Conservation (phyloP, 2,113 vertebrate genomes). For the Pangasianodon hypophthalmus region DNA sequence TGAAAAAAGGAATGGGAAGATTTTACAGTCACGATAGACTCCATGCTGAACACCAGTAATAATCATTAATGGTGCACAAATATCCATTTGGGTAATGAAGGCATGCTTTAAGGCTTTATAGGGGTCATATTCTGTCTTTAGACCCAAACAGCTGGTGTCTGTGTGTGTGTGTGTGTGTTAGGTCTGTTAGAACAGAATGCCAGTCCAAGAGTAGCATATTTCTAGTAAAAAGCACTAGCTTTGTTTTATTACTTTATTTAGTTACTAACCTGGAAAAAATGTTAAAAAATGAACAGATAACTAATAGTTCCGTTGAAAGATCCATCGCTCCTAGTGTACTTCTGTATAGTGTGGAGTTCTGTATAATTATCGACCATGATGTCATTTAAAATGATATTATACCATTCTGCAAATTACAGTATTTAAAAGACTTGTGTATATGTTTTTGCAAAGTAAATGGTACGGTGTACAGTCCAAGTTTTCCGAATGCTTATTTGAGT, state of each 20-base stretch:
- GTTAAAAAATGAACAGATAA: not conserved
- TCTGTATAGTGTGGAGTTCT: not conserved
- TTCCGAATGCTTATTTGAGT: not conserved
- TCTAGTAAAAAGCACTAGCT: not conserved
- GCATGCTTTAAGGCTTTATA: slow-evolving; percentile 38
- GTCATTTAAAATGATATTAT: slow-evolving; percentile 2
- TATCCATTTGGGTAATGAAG: slow-evolving; percentile 52
- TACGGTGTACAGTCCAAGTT: not conserved
- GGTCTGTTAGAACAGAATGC: slow-evolving; percentile 38
- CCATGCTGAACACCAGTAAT: not conserved
- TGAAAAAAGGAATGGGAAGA: not conserved
- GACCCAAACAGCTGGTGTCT: slow-evolving; percentile 55
- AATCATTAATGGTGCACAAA: slow-evolving; percentile 58
- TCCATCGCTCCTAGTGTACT: not conserved
- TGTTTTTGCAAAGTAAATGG: not conserved
- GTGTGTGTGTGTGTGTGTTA: not conserved
- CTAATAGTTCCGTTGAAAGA: not conserved
- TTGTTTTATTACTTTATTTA: not conserved
- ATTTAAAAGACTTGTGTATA: not conserved
- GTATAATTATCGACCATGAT: not conserved
- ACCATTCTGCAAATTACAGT: slow-evolving; percentile 1
- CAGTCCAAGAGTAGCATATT: slow-evolving; percentile 49
- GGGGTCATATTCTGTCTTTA: slow-evolving; percentile 54
- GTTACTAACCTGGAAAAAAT: not conserved
- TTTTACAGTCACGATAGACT: not conserved